Conservation (phyloP, 2,797 vertebrate genomes). For the Microctenopoma lineatum region DNA sequence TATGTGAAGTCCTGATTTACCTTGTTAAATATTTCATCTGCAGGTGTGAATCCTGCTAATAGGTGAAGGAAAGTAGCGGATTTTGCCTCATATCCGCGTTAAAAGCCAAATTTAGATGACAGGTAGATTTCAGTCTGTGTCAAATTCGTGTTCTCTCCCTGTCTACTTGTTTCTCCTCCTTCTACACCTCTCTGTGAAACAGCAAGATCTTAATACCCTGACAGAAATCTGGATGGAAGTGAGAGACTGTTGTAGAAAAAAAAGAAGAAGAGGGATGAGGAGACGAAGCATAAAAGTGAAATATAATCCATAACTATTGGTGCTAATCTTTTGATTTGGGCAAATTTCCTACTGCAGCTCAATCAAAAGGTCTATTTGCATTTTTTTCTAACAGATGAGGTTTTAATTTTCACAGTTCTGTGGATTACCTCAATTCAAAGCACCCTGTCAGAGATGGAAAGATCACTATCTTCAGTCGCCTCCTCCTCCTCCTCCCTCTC, state of each 20-base stretch:
- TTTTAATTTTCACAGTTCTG: slow-evolving; percentile 79
- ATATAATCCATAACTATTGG: slow-evolving; percentile 68
- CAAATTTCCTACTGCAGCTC: slow-evolving; percentile 61
- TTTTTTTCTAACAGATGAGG: slow-evolving; percentile 61
- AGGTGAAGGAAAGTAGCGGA: slow-evolving; percentile 21
- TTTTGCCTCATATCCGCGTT: neutral
- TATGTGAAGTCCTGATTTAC: slow-evolving; percentile 13
- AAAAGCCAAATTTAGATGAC: slow-evolving; percentile 51
- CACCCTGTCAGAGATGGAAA: slow-evolving; percentile 65
- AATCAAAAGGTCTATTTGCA: slow-evolving; percentile 79
- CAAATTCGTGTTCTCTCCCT: slow-evolving; percentile 24
- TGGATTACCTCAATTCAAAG: slow-evolving; percentile 79
- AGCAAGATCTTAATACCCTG: slow-evolving; percentile 44
- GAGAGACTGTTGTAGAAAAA: slow-evolving; percentile 9
- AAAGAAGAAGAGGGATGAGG: slow-evolving; percentile 17
- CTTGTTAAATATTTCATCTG: slow-evolving; percentile 32
- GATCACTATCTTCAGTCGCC: slow-evolving; percentile 69
- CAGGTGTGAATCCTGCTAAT: slow-evolving; percentile 22
- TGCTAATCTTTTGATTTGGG: slow-evolving; percentile 76
- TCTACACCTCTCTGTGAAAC: slow-evolving; percentile 24
- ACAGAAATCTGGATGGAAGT: slow-evolving; percentile 42
- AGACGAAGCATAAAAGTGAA: slow-evolving; percentile 62
- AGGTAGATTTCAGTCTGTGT: slow-evolving; percentile 46
- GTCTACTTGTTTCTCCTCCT: slow-evolving; percentile 20
- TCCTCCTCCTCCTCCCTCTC: neutral